These are phyloP conservation scores for Platycnemis pennipes DNA, from an alignment of 2,888 invertebrate species.

Conservation along the genomic window DNA sequence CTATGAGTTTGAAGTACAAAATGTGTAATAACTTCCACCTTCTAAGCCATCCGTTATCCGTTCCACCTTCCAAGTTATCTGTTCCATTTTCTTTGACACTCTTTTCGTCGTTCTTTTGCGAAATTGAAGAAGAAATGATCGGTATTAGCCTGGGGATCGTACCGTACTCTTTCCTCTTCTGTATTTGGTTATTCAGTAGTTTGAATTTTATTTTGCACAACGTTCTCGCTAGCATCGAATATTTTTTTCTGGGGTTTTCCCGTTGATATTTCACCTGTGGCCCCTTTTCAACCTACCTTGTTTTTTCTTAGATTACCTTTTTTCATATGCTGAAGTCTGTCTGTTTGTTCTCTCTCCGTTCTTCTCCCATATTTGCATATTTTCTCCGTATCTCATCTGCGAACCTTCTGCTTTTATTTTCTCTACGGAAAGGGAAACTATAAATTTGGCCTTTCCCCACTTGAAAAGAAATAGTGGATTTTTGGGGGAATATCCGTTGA, in stretches of 20 bases:
- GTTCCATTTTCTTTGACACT: not conserved
- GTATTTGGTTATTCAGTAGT: not conserved
- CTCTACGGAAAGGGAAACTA: not conserved
- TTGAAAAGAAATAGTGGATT: not conserved
- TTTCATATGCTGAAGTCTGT: not conserved
- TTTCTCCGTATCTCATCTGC: not conserved
- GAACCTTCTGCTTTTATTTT: not conserved
- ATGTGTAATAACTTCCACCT: not conserved
- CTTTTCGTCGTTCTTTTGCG: too few relatives aligned
- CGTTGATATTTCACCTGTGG: not conserved
- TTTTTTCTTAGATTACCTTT: not conserved
- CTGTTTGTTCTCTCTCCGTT: not conserved
- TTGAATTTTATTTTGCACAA: not conserved
- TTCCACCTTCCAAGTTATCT: not conserved
- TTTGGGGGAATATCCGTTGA: not conserved
- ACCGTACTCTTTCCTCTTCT: too few relatives aligned
- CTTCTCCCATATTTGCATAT: not conserved
- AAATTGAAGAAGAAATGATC: too few relatives aligned
- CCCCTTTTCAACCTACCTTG: not conserved
- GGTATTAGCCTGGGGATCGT: too few relatives aligned
- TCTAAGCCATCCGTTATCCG: not conserved
- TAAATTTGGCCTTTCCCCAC: not conserved
- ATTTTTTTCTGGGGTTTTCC: not conserved
- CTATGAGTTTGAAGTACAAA: not conserved
- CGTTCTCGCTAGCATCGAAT: not conserved